phyloP scores from a whole-genome alignment of 1,140 invertebrate genomes.

The Battus philenor region DNA sequence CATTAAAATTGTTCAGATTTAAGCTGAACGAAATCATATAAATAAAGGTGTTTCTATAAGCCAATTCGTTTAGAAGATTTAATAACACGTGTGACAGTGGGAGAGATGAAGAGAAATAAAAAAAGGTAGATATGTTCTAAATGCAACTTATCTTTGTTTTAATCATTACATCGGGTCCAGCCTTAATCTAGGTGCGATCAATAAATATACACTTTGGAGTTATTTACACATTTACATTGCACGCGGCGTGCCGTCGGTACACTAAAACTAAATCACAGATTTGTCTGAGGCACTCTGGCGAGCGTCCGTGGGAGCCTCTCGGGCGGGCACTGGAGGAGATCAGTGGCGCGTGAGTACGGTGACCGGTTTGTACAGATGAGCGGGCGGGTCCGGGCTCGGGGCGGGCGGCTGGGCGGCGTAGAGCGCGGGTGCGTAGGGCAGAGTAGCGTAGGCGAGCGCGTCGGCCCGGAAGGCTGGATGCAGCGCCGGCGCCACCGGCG shows the following conservation, averaged over 20 bases:
- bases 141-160: conserved; percentile 47
- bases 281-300: conserved; percentile 17
- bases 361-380: conserved; percentile 66
- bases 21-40: too few species aligned
- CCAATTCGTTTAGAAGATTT: too few species aligned
- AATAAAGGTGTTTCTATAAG: too few species aligned
- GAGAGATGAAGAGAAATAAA: too few species aligned
- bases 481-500: conserved; percentile 52
- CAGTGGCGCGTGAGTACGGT: conserved; percentile 61
- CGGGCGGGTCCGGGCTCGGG: conserved; percentile 54
- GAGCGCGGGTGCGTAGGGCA: conserved; percentile 48
- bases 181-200: conserved; percentile 49
- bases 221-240: conserved; percentile 56
- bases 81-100: too few species aligned
- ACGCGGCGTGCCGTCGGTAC: too few species aligned
- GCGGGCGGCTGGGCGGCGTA: conserved; percentile 54
- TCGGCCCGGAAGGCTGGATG: conserved; percentile 58
- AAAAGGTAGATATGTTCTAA: conserved; percentile 25
- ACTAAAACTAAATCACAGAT: conserved; percentile 46
- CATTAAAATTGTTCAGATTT: too few species aligned
- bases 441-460: conserved; percentile 38
- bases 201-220: conserved; percentile 69
- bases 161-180: conserved; percentile 48
- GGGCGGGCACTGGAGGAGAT: conserved; percentile 24
- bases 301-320: conserved; percentile 32